Evolutionary conservation across 2,888 invertebrate species (phyloP), one percentile per base, ranked within the genome.

Genomic region (Sphaerophoria rueppellii): DNA sequence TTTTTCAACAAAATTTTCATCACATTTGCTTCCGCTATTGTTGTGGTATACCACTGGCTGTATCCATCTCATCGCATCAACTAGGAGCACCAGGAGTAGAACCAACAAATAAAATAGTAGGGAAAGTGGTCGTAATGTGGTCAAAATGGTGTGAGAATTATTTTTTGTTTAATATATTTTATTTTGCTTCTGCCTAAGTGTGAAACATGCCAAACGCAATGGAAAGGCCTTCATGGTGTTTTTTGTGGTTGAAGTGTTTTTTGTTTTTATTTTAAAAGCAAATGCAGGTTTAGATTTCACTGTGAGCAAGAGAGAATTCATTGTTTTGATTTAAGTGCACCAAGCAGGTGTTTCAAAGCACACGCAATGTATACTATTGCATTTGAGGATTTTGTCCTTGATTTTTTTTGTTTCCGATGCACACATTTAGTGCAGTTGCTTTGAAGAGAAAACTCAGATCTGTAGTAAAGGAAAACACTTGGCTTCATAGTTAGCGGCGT

Each of bases 1-100:
- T 80, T 83, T 83, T 83, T 80, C 80, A 72, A 75, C 71, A 50
- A 40, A 67, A 61, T 76, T 80, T 76, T 83, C 83, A 83, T 80
- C 75, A 80, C 80, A 83, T 78, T 75, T 76, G 67, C 40, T 71
- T 82, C 40, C 50, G 80, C 9, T 63, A 35, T 32, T 48, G 50
- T 14, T 71, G 46, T 34, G 43, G 43, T 43, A 6, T 9, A 43
- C 43, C 43, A 43, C 9, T 24, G 24, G 24, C 24, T 24, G 24
- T 24, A 24, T 24, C 24, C 43, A 43, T 9, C 43, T 43, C 43
- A 43, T 43, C 43, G 1, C 40, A 43, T 43, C 43, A 43, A 43
- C 43, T 43, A 43, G 4, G 11, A 43, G 11, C 9, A 37, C 34
- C n/a, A 24, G 24, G 1, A 24, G 24, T 24, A 24, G 24, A 2